A percentile compares a stretch with the other conserved stretches of the same genome.
Conservation (phyloP, 2,113 vertebrate genomes). For the Halichoeres trimaculatus region DNA sequence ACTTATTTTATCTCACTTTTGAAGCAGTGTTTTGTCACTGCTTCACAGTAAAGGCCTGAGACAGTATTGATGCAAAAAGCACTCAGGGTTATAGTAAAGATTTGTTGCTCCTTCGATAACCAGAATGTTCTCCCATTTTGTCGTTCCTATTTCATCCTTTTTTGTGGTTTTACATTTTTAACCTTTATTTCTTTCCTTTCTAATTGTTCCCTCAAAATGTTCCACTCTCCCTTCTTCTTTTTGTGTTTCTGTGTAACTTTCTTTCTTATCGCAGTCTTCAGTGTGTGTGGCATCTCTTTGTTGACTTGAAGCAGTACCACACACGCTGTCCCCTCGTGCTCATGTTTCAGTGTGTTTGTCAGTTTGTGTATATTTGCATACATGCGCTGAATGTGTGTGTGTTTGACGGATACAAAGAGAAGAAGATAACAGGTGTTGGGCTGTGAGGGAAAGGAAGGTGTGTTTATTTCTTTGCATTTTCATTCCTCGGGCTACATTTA, state of each 20-base stretch:
- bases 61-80: no score
- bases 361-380: neutral
- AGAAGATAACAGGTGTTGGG: constrained; percentile 5
- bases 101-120: no score
- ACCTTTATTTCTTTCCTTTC: neutral
- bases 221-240: neutral
- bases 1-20: no score
- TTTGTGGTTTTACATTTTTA: neutral
- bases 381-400: neutral
- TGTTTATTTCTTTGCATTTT: constrained; percentile 24
- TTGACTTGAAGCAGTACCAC: constrained; percentile 57
- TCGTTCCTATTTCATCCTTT: no score
- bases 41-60: no score
- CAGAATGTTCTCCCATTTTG: no score
- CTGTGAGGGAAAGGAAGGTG: neutral
- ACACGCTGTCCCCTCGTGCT: constrained; percentile 18
- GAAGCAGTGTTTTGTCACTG: no score
- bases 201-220: neutral
- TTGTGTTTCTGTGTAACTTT: neutral
- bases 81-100: no score
- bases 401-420: neutral
- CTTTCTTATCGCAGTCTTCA: neutral
- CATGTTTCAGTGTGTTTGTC: neutral
- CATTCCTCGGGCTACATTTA: constrained; percentile 8
- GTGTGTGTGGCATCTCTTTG: constrained; percentile 41